Base-by-base conservation (phyloP, 2,797 vertebrate genomes). In the Lagorchestes hirsutus region DNA sequence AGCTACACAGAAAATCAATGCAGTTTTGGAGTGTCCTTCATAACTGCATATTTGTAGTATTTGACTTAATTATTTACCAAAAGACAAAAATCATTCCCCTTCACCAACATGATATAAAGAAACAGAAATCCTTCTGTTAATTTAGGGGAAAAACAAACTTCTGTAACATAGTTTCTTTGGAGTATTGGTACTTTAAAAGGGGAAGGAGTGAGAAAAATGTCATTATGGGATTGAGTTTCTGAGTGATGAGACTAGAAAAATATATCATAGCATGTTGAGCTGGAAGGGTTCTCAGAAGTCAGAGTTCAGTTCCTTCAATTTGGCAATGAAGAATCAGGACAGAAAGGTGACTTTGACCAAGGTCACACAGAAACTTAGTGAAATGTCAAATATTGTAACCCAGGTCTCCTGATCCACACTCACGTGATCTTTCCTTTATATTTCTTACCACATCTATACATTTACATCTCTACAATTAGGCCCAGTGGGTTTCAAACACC, bases 1-100 rank as follows among this genome's bases (percentile, higher is more conserved):
- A 96, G 59, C n/a, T 92, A 91, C 56, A 95, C 46, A 92, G 11
- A 95, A 46, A 97, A 91, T 91, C 40, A 93, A 96, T 82, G 74
- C 67, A 91, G 11, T 95, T 34, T 96, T 95, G 54, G 74, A 90
- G 56, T 91, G 92, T 93, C 5, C 58, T 93, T 9, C 14, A 94
- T 90, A 16, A 96, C 91, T 93, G 18, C 22, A 92, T 95, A 96
- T 97, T 95, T 67, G 40, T 94, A n/a, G 94, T 46, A 92, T 1
- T 46, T 11, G 95, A 46, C 82, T 94, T 93, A 90, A 91, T 91
- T 90, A 56, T 94, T 93, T 90, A 90, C 62, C 94, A 90, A 94
- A 12, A 95, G 91, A 93, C 91, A 5, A 92, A 95, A 46, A 82
- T 40, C 40, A 93, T 95, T 93, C 92, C 82, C 90, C 82, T 93